Evolutionary conservation across 2,888 invertebrate species (phyloP), one percentile per base, ranked within the genome.

Genomic region (Eristalis intricaria): DNA sequence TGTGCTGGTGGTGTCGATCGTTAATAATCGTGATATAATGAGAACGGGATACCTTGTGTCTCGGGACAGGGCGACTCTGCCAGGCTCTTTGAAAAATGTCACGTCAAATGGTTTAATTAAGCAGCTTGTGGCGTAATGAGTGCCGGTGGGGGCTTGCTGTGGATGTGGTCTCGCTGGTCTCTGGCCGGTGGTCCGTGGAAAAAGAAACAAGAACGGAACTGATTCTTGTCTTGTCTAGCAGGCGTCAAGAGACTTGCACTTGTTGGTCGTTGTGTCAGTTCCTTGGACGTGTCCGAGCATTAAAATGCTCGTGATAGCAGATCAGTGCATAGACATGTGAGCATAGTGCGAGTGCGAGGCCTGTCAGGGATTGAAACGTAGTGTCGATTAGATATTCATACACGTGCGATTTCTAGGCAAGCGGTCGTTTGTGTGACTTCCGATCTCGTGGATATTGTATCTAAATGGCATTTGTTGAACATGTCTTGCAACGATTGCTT

Each of bases 21-120:
- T 86, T 74, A 69, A 70, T 63, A 71, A 65, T 74, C 74, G 70
- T 32, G 77, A 74, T 70, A 60, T 63, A 76, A 80, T 64, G 76
- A 32, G 50, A 22, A 56, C 61, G 29, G 29, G 23, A 64, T 43
- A 38, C 63, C 56, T 50, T 23, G 26, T 13, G 15, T 8, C 56
- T 1, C 15, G 26, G 58, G 22, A 60, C 50, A 13, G 15, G 68
- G 11, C 10, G 69, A 64, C 13, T 70, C 65, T 22, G 23, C n/a
- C 56, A 35, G 65, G 5, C 43, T 32, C 43, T 65, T 73, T 82
- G 78, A 82, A 26, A 74, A 60, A 86, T 82, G 60, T 63, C 60
- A 15, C 82, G 82, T 76, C 82, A 69, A 86, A 68, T 60, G 60
- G 74, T 43, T 82, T 82, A 77, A 82, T 85, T 82, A 76, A 82